Evolutionary conservation across 2,888 invertebrate genomes (phyloP).

Genomic region (Lasioglossum figueresi): DNA sequence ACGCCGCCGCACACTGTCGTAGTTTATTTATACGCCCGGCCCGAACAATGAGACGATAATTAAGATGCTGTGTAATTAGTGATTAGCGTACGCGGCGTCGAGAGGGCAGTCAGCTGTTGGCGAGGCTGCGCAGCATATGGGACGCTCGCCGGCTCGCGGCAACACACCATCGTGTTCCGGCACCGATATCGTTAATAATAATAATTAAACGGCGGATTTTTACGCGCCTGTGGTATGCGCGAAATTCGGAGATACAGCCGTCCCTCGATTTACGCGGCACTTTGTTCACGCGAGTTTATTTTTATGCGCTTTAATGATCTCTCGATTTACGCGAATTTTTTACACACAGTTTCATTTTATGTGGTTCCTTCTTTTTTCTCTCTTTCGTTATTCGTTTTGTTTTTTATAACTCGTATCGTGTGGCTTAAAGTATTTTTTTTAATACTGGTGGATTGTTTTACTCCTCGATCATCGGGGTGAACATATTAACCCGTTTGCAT

Average conservation of each 20-base stretch:
- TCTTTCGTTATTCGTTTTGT: not conserved
- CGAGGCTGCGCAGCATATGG: slow-evolving; percentile 50
- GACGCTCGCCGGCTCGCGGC: slow-evolving; percentile 18
- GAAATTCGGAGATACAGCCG: not conserved
- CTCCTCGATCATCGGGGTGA: not conserved
- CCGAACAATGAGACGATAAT: slow-evolving; percentile 74
- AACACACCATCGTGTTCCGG: slow-evolving; percentile 27
- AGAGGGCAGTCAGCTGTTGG: slow-evolving; percentile 56
- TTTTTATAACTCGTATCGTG: not conserved
- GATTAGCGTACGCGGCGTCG: slow-evolving; percentile 70
- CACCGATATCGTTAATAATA: slow-evolving; percentile 17
- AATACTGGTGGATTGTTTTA: not conserved
- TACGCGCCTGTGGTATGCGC: not conserved
- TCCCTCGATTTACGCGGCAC: slow-evolving; percentile 1
- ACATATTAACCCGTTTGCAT: not conserved
- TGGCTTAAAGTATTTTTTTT: not conserved
- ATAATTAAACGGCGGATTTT: not conserved
- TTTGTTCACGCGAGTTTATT: not conserved
- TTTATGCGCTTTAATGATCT: not conserved
- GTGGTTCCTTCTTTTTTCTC: not conserved
- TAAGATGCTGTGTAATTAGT: slow-evolving; percentile 74
- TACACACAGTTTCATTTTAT: not conserved
- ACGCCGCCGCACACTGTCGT: slow-evolving; percentile 25
- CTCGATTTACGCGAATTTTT: not conserved
- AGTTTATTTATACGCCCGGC: slow-evolving; percentile 61